Base-by-base conservation (phyloP, 2,797 vertebrate species). In the Eutrigla gurnardus region DNA sequence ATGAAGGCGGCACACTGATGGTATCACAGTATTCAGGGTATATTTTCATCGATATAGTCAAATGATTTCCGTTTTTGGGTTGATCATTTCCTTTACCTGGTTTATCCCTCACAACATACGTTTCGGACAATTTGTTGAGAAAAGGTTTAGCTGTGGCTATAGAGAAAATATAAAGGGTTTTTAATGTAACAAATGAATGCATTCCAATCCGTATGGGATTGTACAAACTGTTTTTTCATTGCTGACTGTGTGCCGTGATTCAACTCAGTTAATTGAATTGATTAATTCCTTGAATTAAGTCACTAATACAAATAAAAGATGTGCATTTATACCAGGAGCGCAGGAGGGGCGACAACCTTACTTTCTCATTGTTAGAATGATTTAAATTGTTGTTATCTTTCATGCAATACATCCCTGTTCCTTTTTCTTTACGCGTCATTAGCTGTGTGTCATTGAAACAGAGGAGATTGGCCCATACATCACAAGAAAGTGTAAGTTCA, bases 1-100 rank as follows among this genome's bases (percentile, higher is more conserved):
- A 82, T 58, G 84, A 66, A 64, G 78, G 59, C 77, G 61, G 57
- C 46, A 35, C 10, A 0, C 71, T 75, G 82, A 69, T 70, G 40
- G 33, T 32, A 57, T 70, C 58, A 42, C 25, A 25, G 25, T 25
- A 25, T 25, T 25, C 25, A 25, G 25, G 1, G 25, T 25, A 25
- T 25, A 25, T 25, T 25, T 25, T 25, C 25, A 25, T 25, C 25
- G 25, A 25, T 25, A n/a, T n/a, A n/a, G n/a, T n/a, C n/a, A n/a
- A n/a, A n/a, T n/a, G n/a, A n/a, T n/a, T n/a, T n/a, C n/a, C n/a
- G n/a, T 25, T 25, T 25, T 25, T 25, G 25, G 25, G 25, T 25
- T 25, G 25, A 25, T 25, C 25, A 25, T 25, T 25, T 25, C 25
- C 25, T 25, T 2, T 25, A 25, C 25, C 17, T 53, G 25, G 32